Evolutionary conservation across 2,113 vertebrate genomes (phyloP).

Genomic region (Datnioides undecimradiatus): DNA sequence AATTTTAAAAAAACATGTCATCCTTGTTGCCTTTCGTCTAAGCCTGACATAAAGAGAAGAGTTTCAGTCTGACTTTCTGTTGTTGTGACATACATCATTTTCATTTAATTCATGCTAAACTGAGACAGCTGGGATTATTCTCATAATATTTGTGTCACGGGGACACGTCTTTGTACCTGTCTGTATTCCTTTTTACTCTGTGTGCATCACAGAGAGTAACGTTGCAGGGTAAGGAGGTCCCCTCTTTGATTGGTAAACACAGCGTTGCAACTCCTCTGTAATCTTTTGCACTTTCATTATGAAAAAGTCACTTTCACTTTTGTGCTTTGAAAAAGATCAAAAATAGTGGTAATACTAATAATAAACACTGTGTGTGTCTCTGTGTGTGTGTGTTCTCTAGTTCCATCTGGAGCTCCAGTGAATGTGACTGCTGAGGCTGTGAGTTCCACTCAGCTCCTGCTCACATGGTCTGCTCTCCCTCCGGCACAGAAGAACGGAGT

Average conservation of each 20-base stretch:
- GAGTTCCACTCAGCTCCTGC: constrained; percentile 93
- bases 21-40: too few relatives aligned
- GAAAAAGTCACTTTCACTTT: too few relatives aligned
- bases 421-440: constrained; percentile 92
- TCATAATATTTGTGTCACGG: too few relatives aligned
- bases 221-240: not conserved
- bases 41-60: too few relatives aligned
- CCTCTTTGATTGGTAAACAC: not conserved
- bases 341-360: too few relatives aligned
- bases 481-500: constrained; percentile 91
- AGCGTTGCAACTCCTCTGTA: not conserved
- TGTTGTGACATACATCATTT: too few relatives aligned
- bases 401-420: constrained; percentile 91
- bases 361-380: constrained; percentile 43
- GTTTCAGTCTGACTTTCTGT: too few relatives aligned
- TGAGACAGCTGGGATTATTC: too few relatives aligned
- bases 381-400: constrained; percentile 77
- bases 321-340: too few relatives aligned
- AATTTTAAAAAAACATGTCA: too few relatives aligned
- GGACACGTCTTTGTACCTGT: not conserved
- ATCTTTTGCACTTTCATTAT: too few relatives aligned
- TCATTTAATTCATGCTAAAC: too few relatives aligned
- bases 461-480: constrained; percentile 90
- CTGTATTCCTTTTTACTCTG: not conserved
- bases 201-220: not conserved